These are phyloP conservation scores for Crocidura indochinensis DNA, from an alignment of 2,797 vertebrate species.

Conservation along the genomic window DNA sequence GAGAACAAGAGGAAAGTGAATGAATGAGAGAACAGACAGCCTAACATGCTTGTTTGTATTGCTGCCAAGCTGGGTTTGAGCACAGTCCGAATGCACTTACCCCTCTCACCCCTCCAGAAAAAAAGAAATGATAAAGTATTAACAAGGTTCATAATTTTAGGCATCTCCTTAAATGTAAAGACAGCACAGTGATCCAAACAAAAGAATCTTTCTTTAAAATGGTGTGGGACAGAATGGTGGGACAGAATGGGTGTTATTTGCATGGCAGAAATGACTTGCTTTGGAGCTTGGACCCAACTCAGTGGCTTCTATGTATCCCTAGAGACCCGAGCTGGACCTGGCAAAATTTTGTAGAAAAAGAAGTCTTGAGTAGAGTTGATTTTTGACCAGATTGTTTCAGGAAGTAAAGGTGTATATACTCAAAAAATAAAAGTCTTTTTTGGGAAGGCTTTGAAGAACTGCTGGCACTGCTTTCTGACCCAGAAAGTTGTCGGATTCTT, in stretches of 20 bases:
- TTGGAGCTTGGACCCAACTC: background rate
- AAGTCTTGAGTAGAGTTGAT: conserved; percentile 18
- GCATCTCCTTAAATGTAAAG: conserved; percentile 77
- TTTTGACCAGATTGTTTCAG: conserved; percentile 54
- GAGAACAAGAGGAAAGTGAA: too few species aligned
- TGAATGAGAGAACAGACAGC: too few species aligned
- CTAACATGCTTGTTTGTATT: too few species aligned
- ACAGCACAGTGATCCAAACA: conserved; percentile 69
- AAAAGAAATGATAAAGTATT: conserved; percentile 79
- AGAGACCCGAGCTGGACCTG: background rate
- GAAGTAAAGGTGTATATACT: conserved; percentile 23
- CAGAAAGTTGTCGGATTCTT: background rate
- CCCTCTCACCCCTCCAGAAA: background rate
- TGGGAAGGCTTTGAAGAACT: conserved; percentile 26
- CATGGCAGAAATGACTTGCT: background rate
- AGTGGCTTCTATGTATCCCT: background rate
- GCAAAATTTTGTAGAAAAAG: conserved; percentile 7
- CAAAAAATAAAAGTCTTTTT: background rate
- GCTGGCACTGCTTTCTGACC: conserved; percentile 12
- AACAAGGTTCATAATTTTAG: conserved; percentile 81
- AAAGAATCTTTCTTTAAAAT: conserved; percentile 71
- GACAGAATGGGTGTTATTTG: conserved; percentile 3
- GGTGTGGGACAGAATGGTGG: background rate
- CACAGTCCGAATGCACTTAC: background rate
- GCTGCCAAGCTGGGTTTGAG: too few species aligned